A percentile compares a stretch with the other conserved stretches of the same genome.
These are phyloP conservation scores for Characodon lateralis DNA, from an alignment of 2,797 vertebrate species.

Conservation along the genomic window DNA sequence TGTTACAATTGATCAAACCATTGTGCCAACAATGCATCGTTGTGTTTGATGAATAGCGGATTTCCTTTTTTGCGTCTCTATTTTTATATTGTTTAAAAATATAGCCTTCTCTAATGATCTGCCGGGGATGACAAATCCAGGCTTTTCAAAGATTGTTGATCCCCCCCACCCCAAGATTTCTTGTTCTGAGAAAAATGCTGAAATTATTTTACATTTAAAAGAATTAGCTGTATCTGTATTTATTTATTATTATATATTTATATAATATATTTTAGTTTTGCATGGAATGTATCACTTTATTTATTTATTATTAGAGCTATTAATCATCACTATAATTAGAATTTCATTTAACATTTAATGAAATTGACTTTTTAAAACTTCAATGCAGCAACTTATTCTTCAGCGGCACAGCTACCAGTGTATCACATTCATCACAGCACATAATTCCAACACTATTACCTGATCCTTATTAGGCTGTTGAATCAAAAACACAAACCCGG, in stretches of 20 bases:
- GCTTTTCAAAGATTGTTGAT: no score
- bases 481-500: background rate
- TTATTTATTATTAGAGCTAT: background rate
- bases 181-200: background rate
- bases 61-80: no score
- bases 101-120: no score
- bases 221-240: background rate
- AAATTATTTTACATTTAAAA: no score
- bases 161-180: background rate
- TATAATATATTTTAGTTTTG: background rate
- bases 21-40: no score
- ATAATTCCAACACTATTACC: background rate
- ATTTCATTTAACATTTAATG: conserved; percentile 3
- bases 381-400: conserved; percentile 6
- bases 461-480: background rate
- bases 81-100: no score
- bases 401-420: conserved; percentile 2
- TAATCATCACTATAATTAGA: background rate
- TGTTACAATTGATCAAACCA: no score
- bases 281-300: background rate
- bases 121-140: no score
- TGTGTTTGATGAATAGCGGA: no score
- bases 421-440: conserved; percentile 1
- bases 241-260: no score
- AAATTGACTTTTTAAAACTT: conserved; percentile 3